A percentile compares a stretch with the other conserved stretches of the same genome.
Evolutionary conservation across 1,140 invertebrate species (phyloP).

Genomic region (Hermetia illucens): DNA sequence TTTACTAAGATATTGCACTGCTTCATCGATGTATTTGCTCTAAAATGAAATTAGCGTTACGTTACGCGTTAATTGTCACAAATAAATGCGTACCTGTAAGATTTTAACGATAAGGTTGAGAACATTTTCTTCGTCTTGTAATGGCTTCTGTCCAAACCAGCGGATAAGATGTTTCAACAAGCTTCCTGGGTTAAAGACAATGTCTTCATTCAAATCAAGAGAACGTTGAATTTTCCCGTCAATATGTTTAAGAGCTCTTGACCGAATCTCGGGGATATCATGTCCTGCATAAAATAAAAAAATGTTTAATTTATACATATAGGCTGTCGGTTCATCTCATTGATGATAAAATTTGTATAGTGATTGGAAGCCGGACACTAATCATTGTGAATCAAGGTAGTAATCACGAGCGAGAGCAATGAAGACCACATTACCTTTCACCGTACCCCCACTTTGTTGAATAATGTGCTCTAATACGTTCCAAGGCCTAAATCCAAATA

Average conservation of each 20-base stretch:
- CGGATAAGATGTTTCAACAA: constrained; percentile 23
- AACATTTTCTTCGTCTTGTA: constrained; percentile 12
- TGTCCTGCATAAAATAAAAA: no score
- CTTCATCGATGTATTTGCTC: constrained; percentile 11
- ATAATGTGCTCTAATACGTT: no score
- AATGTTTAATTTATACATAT: no score
- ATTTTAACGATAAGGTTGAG: constrained; percentile 17
- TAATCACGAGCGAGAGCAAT: no score
- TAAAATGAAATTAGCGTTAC: constrained; percentile 2
- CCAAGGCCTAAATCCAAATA: no score
- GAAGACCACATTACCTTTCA: no score
- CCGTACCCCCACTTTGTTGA: no score
- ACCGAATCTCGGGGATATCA: constrained; percentile 19
- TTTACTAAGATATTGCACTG: constrained; percentile 12
- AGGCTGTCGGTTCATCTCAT: no score
- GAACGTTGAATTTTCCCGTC: constrained; percentile 15
- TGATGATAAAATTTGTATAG: no score
- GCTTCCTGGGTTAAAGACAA: constrained; percentile 15
- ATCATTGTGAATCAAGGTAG: no score
- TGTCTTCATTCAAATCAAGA: constrained; percentile 10
- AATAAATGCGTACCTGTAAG: constrained; percentile 2
- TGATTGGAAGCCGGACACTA: no score
- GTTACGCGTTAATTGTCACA: neutral
- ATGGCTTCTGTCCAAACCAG: constrained; percentile 17
- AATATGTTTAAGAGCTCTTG: constrained; percentile 19